Evolutionary conservation across 2,888 invertebrate species (phyloP).

Genomic region (Clitarchus hookeri): DNA sequence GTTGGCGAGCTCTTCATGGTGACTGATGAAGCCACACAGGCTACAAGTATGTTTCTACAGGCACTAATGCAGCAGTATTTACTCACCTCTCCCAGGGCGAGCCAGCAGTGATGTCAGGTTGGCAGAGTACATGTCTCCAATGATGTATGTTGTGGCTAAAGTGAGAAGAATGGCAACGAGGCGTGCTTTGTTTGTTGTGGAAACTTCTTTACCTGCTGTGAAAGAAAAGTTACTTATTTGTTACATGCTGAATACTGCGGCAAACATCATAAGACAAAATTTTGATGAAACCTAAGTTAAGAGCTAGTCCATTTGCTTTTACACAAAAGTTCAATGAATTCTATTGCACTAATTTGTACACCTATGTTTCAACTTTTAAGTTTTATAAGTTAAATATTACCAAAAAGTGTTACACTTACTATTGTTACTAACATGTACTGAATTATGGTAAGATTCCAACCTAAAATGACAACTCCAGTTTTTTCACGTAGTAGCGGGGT

Average conservation of each 20-base stretch:
- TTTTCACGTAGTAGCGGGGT: too few species aligned
- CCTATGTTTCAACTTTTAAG: too few species aligned
- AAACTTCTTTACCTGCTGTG: constrained; percentile 11
- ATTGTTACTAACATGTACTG: too few species aligned
- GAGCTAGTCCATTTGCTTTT: too few species aligned
- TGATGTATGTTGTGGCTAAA: constrained; percentile 76
- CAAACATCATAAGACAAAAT: too few species aligned
- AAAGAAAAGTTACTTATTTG: constrained; percentile 30
- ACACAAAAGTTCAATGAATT: too few species aligned
- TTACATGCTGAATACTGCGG: neutral
- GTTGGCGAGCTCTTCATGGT: neutral
- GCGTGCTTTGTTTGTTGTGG: constrained; percentile 66
- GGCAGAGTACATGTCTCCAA: constrained; percentile 79
- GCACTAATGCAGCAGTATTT: neutral
- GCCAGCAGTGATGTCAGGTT: constrained; percentile 76
- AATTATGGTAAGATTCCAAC: too few species aligned
- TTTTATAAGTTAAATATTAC: too few species aligned
- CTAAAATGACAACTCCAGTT: too few species aligned
- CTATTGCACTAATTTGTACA: too few species aligned
- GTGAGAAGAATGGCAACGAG: constrained; percentile 71
- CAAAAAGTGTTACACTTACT: too few species aligned
- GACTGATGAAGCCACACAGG: neutral
- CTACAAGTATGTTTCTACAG: neutral
- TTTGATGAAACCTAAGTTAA: too few species aligned
- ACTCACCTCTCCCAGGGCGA: constrained; percentile 64